Evolutionary conservation across 2,888 invertebrate genomes (phyloP), one percentile per base, ranked within the genome.

Genomic region (Lampropteryx suffumata): DNA sequence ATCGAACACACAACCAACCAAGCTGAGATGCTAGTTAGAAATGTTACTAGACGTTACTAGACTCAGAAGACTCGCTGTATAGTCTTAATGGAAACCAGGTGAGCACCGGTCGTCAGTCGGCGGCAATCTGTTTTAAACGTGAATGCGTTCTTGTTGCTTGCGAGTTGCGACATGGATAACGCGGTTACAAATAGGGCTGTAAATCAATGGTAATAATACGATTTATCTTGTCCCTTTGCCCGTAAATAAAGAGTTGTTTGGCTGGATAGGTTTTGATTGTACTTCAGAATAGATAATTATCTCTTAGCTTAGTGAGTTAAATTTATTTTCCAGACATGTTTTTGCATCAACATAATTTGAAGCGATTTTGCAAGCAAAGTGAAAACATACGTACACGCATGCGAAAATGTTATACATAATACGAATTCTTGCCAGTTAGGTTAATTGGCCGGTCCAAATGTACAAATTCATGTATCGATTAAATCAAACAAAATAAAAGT

Each of bases 131-230:
- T 11, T 42, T 46, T 33, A 7, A 12, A 24, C 13, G 37, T 46
- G 21, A 51, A 28, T 33, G 37, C 10, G 28, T 14, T 41, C 28
- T 28, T 51, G 35, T 37, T 52, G 51, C 57, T 65, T 63, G 65
- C 67, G 64, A 67, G 51, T 46, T 52, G 52, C 44, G 53, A 53
- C 69, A 69, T 64, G 64, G 61, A 63, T 65, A 62, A 65, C 58
- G 54, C 45, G 41, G 51, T 49, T 55, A 54, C 50, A 45, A 35
- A 37, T 50, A 59, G 59, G 59, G 61, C 36, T 58, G 50, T 34
- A 40, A 47, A 46, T 35, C 42, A 42, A 46, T 34, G 34, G 34
- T 24, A 50, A 35, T 56, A 46, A 51, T 43, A 43, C 29, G 44
- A 45, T 49, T 44, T 58, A 50, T 42, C 32, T 34, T 30, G 40